phyloP scores from a whole-genome alignment of 2,113 vertebrate genomes.

The Pao palembangensis region DNA sequence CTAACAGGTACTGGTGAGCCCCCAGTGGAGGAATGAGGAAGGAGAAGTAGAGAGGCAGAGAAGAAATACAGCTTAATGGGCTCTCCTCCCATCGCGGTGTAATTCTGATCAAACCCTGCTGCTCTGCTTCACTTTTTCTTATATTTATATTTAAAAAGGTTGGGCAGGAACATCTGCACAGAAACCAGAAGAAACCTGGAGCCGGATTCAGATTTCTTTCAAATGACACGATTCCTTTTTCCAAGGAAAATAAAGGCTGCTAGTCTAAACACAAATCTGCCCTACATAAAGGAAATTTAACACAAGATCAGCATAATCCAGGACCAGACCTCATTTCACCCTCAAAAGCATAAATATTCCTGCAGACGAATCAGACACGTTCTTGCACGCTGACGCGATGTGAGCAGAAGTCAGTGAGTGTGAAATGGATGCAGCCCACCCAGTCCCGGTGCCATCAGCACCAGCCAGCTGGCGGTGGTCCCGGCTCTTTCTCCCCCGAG shows the following conservation, averaged over 20 bases:
- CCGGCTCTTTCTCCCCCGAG: slow-evolving; percentile 55
- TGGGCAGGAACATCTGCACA: slow-evolving; percentile 18
- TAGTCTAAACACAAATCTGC: slow-evolving; percentile 8
- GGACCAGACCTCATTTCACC: slow-evolving; percentile 43
- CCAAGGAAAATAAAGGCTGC: slow-evolving; percentile 8
- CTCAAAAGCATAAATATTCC: slow-evolving; percentile 28
- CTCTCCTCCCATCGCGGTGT: slow-evolving; percentile 27
- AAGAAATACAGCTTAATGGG: slow-evolving; percentile 9
- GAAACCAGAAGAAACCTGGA: slow-evolving; percentile 6
- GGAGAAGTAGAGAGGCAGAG: slow-evolving; percentile 13
- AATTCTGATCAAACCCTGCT: slow-evolving; percentile 41
- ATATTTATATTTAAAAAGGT: slow-evolving; percentile 16
- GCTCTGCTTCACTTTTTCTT: slow-evolving; percentile 11
- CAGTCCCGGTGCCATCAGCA: slow-evolving; percentile 63
- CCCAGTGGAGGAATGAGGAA: slow-evolving; percentile 26
- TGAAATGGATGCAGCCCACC: slow-evolving; percentile 71
- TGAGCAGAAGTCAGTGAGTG: slow-evolving; percentile 73
- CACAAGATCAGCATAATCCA: slow-evolving; percentile 46
- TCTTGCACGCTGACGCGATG: slow-evolving; percentile 48
- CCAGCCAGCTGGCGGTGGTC: slow-evolving; percentile 72
- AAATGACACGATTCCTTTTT: too few relatives aligned
- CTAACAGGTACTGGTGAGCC: slow-evolving; percentile 62
- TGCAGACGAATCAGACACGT: slow-evolving; percentile 35
- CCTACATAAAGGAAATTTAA: slow-evolving; percentile 24
- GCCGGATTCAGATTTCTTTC: slow-evolving; percentile 5